Base-by-base conservation (phyloP, 2,888 invertebrate genomes). In the Sinotaia quadrata region DNA sequence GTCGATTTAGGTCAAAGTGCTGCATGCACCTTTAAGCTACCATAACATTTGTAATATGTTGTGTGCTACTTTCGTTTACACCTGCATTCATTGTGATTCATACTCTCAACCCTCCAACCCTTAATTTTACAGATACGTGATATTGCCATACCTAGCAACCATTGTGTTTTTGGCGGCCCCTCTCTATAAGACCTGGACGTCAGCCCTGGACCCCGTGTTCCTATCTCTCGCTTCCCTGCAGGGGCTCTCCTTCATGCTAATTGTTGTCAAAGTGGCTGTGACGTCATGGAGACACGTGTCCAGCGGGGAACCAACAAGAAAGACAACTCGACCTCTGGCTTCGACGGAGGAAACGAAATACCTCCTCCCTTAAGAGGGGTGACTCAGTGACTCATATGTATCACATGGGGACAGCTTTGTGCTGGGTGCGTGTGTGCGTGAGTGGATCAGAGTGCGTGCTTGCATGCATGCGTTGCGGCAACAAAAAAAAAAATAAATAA, bases 141-240 rank as follows among this genome's bases (percentile, higher is more conserved):
- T 65, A 21, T 27, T 54, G 65, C 65, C 65, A 29, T 65, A 65
- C 44, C 1, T 65, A 4, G 65, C 54, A 21, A n/a, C 44, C 4
- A 37, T 44, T 4, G n/a, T 65, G 31, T 65, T 65, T 31, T 33
- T 29, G 7, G n/a, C 56, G 12, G 41, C 54, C 4, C 56, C 36
- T 27, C 21, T 65, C 27, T n/a, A 29, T 44, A 65, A 65, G 12
- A 44, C 41, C 44, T 54, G 56, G 56, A 41, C 65, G 15, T 4
- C 15, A 18, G 21, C 29, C 5, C 31, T 24, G 33, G 31, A 33
- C n/a, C 44, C 56, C 7, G 4, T 65, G 36, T 65, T 65, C 41
- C 21, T 44, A 21, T 21, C 47, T 15, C 21, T 65, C n/a, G 54
- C 65, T 0, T 31, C 8, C 0, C 41, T 65, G 12, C 52, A 52